Evolutionary conservation across 2,797 vertebrate genomes (phyloP), one percentile per base, ranked within the genome.

Genomic region (Pelobates cultripes): DNA sequence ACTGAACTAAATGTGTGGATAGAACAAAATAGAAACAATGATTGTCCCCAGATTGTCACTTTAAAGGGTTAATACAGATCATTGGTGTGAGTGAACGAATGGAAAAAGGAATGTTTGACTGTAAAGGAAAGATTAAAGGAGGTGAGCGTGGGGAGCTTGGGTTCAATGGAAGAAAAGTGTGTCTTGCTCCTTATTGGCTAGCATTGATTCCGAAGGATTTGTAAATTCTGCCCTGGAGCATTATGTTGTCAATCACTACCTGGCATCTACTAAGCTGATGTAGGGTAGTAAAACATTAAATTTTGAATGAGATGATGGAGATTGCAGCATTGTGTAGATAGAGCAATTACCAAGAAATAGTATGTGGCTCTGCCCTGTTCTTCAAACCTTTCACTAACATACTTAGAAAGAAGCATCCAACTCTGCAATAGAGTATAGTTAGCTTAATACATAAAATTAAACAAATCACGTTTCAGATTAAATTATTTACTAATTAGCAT

Each of bases 61-160:
- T 61, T 61, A 61, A 14, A 61, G 57, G 57, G 57, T 61, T 61
- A 51, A 70, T 45, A 45, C 17, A 44, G 15, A 70, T 42, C 13
- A 70, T n/a, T 17, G 6, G 12, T 17, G 43, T 70, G 4, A 74
- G 72, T 74, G 72, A 43, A 7, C 28, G 40, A 69, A 69, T 70
- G 53, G 15, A 44, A 60, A 67, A 78, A 61, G 7, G 43, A 45
- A 28, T 78, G 67, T 28, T 55, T 55, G 47, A 69, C 66, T 55
- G 75, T 77, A 69, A 77, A 77, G 64, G 28, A 15, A 51, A 78
- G 53, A 78, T 57, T 44, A 70, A 45, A 60, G 17, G 17, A 53
- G 68, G 43, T 5, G 40, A 77, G 53, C 79, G 28, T 28, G 12
- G 40, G 40, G 76, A 85, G 2, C 28, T n/a, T 75, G 63, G 66